phyloP scores from a whole-genome alignment of 2,113 vertebrate species.

The Channa maculata region DNA sequence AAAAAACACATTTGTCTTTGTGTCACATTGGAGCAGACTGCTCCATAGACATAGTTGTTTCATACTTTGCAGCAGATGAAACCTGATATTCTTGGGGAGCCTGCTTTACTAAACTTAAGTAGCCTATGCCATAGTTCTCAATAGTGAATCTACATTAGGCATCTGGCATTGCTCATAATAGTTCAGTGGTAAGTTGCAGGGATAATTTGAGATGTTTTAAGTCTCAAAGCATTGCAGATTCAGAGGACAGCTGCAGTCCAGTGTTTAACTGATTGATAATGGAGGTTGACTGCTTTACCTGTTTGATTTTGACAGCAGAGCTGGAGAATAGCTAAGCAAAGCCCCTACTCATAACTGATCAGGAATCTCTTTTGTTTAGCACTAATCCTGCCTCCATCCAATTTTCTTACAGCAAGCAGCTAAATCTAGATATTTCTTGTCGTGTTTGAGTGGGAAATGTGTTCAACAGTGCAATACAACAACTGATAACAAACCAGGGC shows the following conservation, averaged over 20 bases:
- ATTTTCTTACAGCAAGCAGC: constrained; percentile 11
- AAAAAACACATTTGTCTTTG: constrained; percentile 1
- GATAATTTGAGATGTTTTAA: no score
- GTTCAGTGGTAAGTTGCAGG: not conserved
- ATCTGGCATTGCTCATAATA: not conserved
- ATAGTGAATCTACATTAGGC: not conserved
- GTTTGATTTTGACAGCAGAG: constrained; percentile 46
- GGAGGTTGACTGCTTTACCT: constrained; percentile 12
- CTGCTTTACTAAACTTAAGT: no score
- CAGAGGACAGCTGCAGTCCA: no score
- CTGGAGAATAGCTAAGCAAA: constrained; percentile 23
- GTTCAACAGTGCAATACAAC: not conserved
- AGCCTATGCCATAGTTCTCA: not conserved
- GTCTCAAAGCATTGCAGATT: not conserved
- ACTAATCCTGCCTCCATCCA: constrained; percentile 71
- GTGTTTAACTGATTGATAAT: not conserved
- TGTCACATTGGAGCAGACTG: constrained; percentile 9
- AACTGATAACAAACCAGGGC: no score
- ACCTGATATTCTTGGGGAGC: not conserved
- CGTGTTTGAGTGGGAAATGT: constrained; percentile 5
- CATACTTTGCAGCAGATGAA: not conserved
- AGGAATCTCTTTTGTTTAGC: constrained; percentile 77
- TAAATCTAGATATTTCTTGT: not conserved
- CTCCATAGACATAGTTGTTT: not conserved
- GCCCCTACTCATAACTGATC: constrained; percentile 54